Evolutionary conservation across 2,113 vertebrate genomes (phyloP), one percentile per base, ranked within the genome.

Genomic region (Syngnathus floridae): DNA sequence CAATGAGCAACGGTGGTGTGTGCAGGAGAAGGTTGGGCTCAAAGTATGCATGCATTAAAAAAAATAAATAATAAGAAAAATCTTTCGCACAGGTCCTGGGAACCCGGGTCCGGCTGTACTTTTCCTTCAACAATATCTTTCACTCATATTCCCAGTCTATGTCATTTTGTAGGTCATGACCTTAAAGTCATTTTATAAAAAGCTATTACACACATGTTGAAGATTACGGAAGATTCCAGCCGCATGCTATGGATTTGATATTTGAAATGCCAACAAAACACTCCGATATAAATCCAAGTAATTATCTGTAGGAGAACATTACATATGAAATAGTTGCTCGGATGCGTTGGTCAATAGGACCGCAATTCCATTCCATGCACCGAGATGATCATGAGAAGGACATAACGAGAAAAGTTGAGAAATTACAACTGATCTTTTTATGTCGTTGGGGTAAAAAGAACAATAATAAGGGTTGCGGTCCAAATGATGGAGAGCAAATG

Each of bases 31-130:
- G 3, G 19, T 36, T 58, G 51, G 46, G 35, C 21, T 55, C 55
- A 36, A 35, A 43, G n/a, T 48, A 40, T 16, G 31, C 38, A 37
- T 51, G 43, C 55, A 40, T 14, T 13, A 63, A 12, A 62, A 19
- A 59, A 8, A 72, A 31, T 35, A 52, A 17, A 46, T 46, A 46
- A 46, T 16, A 46, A n/a, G 4, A 63, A 14, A 58, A 14, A 51
- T 78, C 70, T 76, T 80, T 86, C 78, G 85, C 77, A 66, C 67
- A 71, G 62, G 73, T 77, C 82, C 76, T 75, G 75, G 56, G 71
- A 74, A 71, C 72, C 38, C 13, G 54, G 79, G 71, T 80, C 77
- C 86, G 87, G 88, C 84, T 87, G 86, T 77, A 83, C 85, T 79
- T 65, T 57, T 66, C 59, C 41, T 70, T 67, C 14, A 40, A 22